Percentiles rank a stretch among this genome's conserved stretches.
Evolutionary conservation across 2,888 invertebrate species (phyloP).

Genomic region (Lepidochitona cinerea): DNA sequence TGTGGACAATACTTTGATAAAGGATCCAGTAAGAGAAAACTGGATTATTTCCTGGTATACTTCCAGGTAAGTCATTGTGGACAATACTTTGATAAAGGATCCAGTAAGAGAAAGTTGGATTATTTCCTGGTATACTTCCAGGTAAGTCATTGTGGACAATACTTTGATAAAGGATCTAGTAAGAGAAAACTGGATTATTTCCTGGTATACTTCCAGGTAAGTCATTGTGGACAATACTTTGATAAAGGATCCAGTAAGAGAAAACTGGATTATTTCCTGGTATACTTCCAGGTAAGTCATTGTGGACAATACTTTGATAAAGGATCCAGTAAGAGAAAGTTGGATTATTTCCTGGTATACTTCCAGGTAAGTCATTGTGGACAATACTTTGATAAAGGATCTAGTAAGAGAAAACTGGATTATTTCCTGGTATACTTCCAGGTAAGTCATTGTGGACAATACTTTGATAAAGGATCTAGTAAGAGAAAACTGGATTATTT

Average conservation of each 20-base stretch:
- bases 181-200: conserved; percentile 93
- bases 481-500: conserved; percentile 93
- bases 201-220: conserved; percentile 87
- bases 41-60: conserved; percentile 93
- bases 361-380: conserved; percentile 90
- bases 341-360: conserved; percentile 93
- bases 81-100: conserved; percentile 92
- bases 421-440: conserved; percentile 94
- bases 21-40: conserved; percentile 88
- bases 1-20: conserved; percentile 96
- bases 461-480: conserved; percentile 93
- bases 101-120: conserved; percentile 90
- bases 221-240: conserved; percentile 93
- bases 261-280: conserved; percentile 90
- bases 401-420: conserved; percentile 90
- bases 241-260: conserved; percentile 91
- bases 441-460: conserved; percentile 85
- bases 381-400: conserved; percentile 92
- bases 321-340: conserved; percentile 88
- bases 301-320: conserved; percentile 96
- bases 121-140: conserved; percentile 94
- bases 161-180: conserved; percentile 93
- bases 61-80: conserved; percentile 90
- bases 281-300: conserved; percentile 86
- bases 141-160: conserved; percentile 85